These are phyloP conservation scores for Drosophila sp. DNA, from an alignment of 1,140 invertebrate species.

Conservation along the genomic window DNA sequence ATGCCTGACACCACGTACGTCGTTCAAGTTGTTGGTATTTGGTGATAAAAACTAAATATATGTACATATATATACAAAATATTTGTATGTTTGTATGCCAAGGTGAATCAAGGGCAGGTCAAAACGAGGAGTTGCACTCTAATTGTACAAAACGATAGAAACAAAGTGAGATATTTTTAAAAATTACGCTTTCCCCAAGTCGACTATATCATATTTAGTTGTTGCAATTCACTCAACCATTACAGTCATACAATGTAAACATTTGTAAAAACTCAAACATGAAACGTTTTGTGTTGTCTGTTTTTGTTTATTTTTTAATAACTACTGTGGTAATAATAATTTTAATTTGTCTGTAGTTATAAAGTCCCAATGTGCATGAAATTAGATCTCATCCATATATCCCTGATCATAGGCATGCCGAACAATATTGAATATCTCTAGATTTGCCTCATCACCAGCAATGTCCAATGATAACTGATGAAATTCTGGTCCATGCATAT, in stretches of 20 bases:
- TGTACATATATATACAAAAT: background rate
- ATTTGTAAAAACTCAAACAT: too few species aligned
- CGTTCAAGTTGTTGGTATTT: background rate
- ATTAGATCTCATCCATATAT: constrained; percentile 71
- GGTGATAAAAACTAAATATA: background rate
- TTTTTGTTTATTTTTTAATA: background rate
- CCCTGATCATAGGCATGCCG: constrained; percentile 69
- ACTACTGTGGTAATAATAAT: constrained; percentile 7
- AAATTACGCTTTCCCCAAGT: too few species aligned
- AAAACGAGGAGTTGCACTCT: background rate
- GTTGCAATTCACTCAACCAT: background rate
- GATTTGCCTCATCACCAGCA: constrained; percentile 70
- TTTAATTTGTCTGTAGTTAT: background rate
- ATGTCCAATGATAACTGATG: constrained; percentile 55
- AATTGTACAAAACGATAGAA: background rate
- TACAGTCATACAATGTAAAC: too few species aligned
- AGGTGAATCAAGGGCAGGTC: constrained; percentile 59
- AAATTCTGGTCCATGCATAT: constrained; percentile 68
- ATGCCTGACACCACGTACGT: constrained; percentile 7
- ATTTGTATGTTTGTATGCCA: constrained; percentile 50
- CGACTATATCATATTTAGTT: too few species aligned
- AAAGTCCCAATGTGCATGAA: too few species aligned
- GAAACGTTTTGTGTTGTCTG: background rate
- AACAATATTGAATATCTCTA: constrained; percentile 54
- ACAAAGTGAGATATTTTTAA: background rate